Evolutionary conservation across 1,140 invertebrate species (phyloP), one percentile per base, ranked within the genome.

Genomic region (Stenopsyche tienmushanensis): DNA sequence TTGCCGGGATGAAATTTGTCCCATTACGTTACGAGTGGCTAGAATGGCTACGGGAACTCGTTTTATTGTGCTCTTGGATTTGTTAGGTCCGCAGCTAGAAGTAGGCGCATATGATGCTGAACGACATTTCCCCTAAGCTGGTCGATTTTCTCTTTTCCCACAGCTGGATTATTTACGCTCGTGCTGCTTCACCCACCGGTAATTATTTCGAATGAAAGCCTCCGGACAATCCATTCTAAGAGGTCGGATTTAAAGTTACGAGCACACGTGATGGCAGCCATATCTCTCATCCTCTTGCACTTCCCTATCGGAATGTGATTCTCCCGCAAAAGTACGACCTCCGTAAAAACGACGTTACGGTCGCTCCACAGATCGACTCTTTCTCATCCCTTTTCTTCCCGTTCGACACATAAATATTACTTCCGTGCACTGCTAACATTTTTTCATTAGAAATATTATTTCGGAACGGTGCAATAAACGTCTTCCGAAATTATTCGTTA

Each of bases 221-320:
- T 1, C 7, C 15, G 7, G 15, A 23, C 24, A 8, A 18, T 50
- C 47, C 18, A 5, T 17, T 18, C n/a, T 3, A 23, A 50, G 8
- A 21, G 47, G 47, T 50, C 20, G 24, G 3, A 50, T 20, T 50
- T 50, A 50, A 50, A 5, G 42, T n/a, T n/a, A 45, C 42, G 42
- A 45, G 3, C 42, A 15, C 42, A 50, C 47, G 47, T 50, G 20
- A 50, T 23, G 3, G 9, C 2, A 15, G n/a, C 9, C 1, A 1
- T 42, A 42, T 42, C n/a, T 42, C 18, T 3, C 1, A 1, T 2
- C n/a, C 18, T 2, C 2, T 15, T 42, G n/a, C 18, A 17, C 18
- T 42, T 42, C 18, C 41, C 13, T 17, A 9, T 42, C 41, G 9
- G 9, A 3, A 3, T 17, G 41, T 42, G 18, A 15, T 42, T 17